A percentile compares a stretch with the other conserved stretches of the same genome.
Evolutionary conservation across 2,113 vertebrate genomes (phyloP).

Genomic region (Lepidothrix coronata): DNA sequence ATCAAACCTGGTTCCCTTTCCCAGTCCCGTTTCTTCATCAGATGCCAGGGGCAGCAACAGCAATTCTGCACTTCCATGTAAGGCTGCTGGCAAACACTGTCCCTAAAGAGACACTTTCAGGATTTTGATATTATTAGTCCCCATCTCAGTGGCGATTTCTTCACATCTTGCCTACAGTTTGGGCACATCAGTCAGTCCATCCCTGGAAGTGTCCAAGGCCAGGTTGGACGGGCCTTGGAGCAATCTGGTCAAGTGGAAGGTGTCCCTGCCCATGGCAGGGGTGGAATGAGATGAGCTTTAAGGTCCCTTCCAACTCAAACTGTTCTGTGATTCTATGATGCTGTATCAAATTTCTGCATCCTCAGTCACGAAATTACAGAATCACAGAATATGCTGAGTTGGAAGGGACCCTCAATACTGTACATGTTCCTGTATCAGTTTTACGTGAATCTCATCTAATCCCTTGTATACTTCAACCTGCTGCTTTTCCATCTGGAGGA

Average conservation of each 20-base stretch:
- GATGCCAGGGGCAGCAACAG: background rate
- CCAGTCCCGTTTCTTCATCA: background rate
- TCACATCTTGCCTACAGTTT: background rate
- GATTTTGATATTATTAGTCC: background rate
- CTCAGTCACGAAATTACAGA: background rate
- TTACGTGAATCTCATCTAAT: background rate
- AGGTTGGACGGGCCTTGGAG: background rate
- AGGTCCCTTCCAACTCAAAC: background rate
- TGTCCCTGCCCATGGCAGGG: background rate
- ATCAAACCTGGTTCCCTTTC: background rate
- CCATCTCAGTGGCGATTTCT: background rate
- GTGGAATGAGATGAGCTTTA: background rate
- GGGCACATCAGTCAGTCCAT: background rate
- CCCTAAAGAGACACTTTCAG: background rate
- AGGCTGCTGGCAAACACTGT: background rate
- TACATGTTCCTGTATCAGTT: background rate
- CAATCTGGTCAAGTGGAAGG: background rate
- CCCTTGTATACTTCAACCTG: background rate
- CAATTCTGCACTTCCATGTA: background rate
- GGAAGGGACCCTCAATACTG: background rate
- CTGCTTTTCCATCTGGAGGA: background rate
- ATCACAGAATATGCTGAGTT: background rate
- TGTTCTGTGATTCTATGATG: background rate
- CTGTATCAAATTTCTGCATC: background rate
- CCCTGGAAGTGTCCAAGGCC: background rate